These are phyloP conservation scores for Platerodrilus igneus DNA, from an alignment of 2,888 invertebrate genomes.

Conservation along the genomic window DNA sequence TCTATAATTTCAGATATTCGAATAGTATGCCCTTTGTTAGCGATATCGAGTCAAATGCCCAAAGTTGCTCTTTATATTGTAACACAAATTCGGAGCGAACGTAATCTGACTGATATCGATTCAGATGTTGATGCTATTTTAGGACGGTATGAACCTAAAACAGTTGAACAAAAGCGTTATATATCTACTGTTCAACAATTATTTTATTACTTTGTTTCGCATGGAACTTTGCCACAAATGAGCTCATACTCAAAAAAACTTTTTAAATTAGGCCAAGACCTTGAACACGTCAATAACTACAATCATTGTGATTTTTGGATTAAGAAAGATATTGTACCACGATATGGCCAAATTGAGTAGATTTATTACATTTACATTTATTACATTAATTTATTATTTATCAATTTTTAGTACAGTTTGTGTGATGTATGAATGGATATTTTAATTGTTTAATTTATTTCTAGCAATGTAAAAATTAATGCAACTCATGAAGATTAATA, in stretches of 20 bases:
- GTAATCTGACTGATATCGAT: conserved; percentile 50
- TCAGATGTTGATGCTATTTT: conserved; percentile 75
- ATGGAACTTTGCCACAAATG: conserved; percentile 62
- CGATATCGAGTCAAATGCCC: conserved; percentile 59
- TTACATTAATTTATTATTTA: too few relatives aligned
- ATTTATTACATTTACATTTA: too few relatives aligned
- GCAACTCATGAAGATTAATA: too few relatives aligned
- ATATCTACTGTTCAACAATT: conserved; percentile 75
- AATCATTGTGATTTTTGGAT: conserved; percentile 77
- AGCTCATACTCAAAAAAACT: conserved; percentile 55
- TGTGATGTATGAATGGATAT: too few relatives aligned
- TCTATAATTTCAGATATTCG: conserved; percentile 74
- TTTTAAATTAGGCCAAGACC: conserved; percentile 68
- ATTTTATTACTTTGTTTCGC: conserved; percentile 77
- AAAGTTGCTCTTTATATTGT: conserved; percentile 71
- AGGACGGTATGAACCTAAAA: conserved; percentile 67
- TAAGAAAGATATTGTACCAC: conserved; percentile 66
- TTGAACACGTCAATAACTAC: conserved; percentile 59
- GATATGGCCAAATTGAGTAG: conserved; percentile 73
- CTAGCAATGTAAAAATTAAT: too few relatives aligned
- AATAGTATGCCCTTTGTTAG: conserved; percentile 72
- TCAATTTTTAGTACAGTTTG: too few relatives aligned
- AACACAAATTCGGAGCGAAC: conserved; percentile 56
- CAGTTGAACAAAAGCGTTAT: conserved; percentile 68
- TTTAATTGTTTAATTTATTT: too few relatives aligned